phyloP scores from a whole-genome alignment of 2,888 invertebrate species.

The Drosophila fulvimacula region DNA sequence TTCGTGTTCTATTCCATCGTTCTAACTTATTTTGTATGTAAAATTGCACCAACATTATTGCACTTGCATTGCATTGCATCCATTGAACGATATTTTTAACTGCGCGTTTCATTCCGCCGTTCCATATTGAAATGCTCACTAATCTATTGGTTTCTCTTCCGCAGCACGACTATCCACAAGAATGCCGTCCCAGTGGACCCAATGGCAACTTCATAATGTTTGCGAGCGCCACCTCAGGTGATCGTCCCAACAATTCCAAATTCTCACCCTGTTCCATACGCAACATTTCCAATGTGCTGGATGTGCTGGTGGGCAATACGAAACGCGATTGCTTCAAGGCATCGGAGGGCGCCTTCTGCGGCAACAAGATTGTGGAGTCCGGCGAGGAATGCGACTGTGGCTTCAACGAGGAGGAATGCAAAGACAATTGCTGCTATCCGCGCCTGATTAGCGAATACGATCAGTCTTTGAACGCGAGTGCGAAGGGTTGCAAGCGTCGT shows the following conservation, averaged over 20 bases:
- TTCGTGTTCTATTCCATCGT: constrained; percentile 1
- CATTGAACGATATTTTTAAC: background rate
- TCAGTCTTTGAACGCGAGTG: constrained; percentile 88
- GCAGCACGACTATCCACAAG: constrained; percentile 97
- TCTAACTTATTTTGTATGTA: background rate
- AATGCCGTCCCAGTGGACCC: constrained; percentile 95
- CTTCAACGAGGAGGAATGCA: constrained; percentile 96
- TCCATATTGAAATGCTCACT: background rate
- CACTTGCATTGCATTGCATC: background rate
- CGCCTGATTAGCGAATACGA: constrained; percentile 90
- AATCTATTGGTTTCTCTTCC: constrained; percentile 11
- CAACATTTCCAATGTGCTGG: constrained; percentile 97
- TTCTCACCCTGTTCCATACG: constrained; percentile 97
- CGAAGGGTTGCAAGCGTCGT: constrained; percentile 92
- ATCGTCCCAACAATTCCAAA: constrained; percentile 98
- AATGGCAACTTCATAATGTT: constrained; percentile 99
- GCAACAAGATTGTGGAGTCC: constrained; percentile 98
- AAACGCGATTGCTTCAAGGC: constrained; percentile 97
- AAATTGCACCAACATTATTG: background rate
- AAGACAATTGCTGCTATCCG: constrained; percentile 97
- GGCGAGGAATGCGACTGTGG: constrained; percentile 99
- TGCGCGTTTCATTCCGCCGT: background rate
- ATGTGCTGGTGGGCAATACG: constrained; percentile 94
- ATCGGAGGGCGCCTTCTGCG: constrained; percentile 98
- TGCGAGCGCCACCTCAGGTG: constrained; percentile 99